These are phyloP conservation scores for Reticulitermes lucifugus DNA, from an alignment of 2,888 invertebrate genomes.

Conservation along the genomic window DNA sequence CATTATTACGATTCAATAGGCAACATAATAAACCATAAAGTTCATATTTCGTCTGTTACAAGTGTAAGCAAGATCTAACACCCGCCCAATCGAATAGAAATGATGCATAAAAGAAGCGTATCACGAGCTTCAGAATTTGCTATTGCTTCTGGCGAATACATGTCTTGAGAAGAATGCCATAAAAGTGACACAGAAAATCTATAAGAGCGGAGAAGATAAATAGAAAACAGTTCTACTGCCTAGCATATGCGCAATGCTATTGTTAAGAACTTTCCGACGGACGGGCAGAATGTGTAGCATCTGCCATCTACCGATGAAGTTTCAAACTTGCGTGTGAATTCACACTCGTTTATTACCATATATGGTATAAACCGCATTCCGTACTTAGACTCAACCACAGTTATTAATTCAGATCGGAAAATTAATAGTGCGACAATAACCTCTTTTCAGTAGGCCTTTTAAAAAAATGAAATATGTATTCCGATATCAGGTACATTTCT, in stretches of 20 bases:
- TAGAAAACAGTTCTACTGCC: background rate
- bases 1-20: constrained; percentile 37
- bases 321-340: background rate
- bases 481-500: too few relatives aligned
- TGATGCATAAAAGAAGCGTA: background rate
- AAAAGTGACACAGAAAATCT: constrained; percentile 2
- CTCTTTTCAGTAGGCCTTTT: too few relatives aligned
- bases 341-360: too few relatives aligned
- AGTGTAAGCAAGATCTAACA: constrained; percentile 9
- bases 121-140: background rate
- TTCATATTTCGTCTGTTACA: constrained; percentile 24
- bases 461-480: too few relatives aligned
- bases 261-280: background rate
- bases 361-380: too few relatives aligned
- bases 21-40: constrained; percentile 37
- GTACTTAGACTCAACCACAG: too few relatives aligned
- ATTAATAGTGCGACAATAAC: too few relatives aligned
- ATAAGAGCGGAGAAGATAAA: background rate
- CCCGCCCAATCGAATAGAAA: background rate
- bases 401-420: too few relatives aligned
- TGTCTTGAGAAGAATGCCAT: background rate
- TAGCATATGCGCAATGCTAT: background rate
- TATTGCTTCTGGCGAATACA: background rate
- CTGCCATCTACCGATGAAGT: background rate
- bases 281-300: background rate